Conservation (phyloP, 2,888 invertebrate species). For the Drosophila monieri region DNA sequence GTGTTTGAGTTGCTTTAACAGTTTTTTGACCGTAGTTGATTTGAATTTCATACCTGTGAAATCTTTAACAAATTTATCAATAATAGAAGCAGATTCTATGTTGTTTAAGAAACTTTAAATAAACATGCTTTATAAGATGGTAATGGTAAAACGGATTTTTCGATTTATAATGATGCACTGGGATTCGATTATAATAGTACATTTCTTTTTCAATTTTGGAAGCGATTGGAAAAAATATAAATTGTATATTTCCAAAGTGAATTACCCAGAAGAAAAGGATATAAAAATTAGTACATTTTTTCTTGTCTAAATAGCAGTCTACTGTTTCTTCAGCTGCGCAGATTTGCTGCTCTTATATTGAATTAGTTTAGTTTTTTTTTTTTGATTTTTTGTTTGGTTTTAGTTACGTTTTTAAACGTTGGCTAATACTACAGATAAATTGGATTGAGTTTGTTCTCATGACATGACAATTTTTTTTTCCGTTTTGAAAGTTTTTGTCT, state of each 20-base stretch:
- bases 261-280: too few species aligned
- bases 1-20: constrained; percentile 71
- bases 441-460: constrained; percentile 41
- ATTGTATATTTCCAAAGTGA: constrained; percentile 43
- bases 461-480: constrained; percentile 27
- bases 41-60: constrained; percentile 22
- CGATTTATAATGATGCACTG: constrained; percentile 55
- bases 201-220: too few species aligned
- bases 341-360: not conserved
- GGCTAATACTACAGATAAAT: constrained; percentile 63
- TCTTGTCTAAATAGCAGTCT: constrained; percentile 25
- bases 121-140: constrained; percentile 10
- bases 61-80: constrained; percentile 62
- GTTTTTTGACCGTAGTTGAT: constrained; percentile 43
- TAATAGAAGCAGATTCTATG: constrained; percentile 40
- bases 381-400: constrained; percentile 14
- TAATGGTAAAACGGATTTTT: too few species aligned
- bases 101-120: constrained; percentile 7
- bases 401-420: constrained; percentile 49
- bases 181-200: constrained; percentile 18
- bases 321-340: constrained; percentile 46
- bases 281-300: not conserved
- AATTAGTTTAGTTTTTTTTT: constrained; percentile 25
- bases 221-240: constrained; percentile 5
- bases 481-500: constrained; percentile 12